A percentile compares a stretch with the other conserved stretches of the same genome.
phyloP scores from a whole-genome alignment of 1,140 invertebrate species.

The Cardiocondyla obscurior region DNA sequence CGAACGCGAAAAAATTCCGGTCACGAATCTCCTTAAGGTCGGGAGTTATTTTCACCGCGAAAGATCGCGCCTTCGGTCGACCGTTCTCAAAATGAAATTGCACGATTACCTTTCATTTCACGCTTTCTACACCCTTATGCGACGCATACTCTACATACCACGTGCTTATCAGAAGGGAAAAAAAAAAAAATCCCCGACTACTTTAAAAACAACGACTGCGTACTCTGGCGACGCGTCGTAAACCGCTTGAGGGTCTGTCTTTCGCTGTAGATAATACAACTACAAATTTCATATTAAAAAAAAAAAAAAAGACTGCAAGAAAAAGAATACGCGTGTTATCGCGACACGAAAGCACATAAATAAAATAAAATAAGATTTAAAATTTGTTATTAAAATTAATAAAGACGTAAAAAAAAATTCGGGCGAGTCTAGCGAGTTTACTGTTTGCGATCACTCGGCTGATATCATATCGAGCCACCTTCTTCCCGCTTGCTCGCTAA shows the following conservation, averaged over 20 bases:
- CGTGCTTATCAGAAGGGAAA: constrained; percentile 21
- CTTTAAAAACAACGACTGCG: constrained; percentile 8
- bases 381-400: neutral
- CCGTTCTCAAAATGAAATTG: constrained; percentile 66
- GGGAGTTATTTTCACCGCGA: constrained; percentile 47
- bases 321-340: neutral
- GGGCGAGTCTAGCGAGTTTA: neutral
- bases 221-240: neutral
- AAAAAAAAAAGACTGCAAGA: neutral
- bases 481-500: neutral
- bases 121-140: constrained; percentile 26
- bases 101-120: constrained; percentile 68
- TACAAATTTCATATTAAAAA: neutral
- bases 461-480: neutral
- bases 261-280: neutral
- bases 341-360: neutral
- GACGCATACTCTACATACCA: neutral
- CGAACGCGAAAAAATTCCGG: constrained; percentile 49
- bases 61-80: constrained; percentile 56
- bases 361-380: neutral
- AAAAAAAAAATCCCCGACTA: constrained; percentile 37
- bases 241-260: neutral
- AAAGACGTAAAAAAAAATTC: neutral
- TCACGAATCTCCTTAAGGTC: constrained; percentile 60
- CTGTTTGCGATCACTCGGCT: neutral